A percentile compares a stretch with the other conserved stretches of the same genome.
phyloP scores from a whole-genome alignment of 2,113 vertebrate species.

The Marcusenius ussheri region DNA sequence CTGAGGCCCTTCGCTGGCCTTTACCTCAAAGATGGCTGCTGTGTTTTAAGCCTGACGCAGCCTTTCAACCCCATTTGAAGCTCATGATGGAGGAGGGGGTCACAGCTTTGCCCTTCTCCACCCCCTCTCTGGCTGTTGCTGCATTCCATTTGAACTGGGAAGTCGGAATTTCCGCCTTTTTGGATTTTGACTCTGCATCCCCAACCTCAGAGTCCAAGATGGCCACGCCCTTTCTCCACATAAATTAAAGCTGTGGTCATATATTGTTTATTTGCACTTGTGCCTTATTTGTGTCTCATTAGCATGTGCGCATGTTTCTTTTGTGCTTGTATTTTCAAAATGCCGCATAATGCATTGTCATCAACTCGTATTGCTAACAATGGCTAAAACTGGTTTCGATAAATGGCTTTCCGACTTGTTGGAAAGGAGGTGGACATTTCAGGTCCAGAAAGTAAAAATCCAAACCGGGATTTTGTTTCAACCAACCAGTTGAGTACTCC shows the following conservation, averaged over 20 bases:
- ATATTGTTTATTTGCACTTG: background rate
- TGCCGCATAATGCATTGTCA: background rate
- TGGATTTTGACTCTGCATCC: background rate
- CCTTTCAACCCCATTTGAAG: slow-evolving; percentile 4
- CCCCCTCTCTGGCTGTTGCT: background rate
- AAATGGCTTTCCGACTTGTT: background rate
- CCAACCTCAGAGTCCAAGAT: background rate
- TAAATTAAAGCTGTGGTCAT: background rate
- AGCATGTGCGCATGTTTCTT: background rate
- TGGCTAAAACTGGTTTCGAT: background rate
- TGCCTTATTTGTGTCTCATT: background rate
- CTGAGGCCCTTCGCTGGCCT: background rate
- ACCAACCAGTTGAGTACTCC: no score
- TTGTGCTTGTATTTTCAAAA: background rate
- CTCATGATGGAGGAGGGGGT: background rate
- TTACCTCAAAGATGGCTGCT: slow-evolving; percentile 8
- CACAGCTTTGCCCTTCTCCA: background rate
- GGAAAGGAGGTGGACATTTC: no score
- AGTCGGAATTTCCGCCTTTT: background rate
- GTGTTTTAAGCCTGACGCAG: background rate
- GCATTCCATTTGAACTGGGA: background rate
- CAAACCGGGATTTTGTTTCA: no score
- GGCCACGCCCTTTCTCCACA: background rate
- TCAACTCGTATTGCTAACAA: background rate
- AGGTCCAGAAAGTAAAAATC: no score